A percentile compares a stretch with the other conserved stretches of the same genome.
phyloP scores from a whole-genome alignment of 2,113 vertebrate species.

The Falco punctatus region DNA sequence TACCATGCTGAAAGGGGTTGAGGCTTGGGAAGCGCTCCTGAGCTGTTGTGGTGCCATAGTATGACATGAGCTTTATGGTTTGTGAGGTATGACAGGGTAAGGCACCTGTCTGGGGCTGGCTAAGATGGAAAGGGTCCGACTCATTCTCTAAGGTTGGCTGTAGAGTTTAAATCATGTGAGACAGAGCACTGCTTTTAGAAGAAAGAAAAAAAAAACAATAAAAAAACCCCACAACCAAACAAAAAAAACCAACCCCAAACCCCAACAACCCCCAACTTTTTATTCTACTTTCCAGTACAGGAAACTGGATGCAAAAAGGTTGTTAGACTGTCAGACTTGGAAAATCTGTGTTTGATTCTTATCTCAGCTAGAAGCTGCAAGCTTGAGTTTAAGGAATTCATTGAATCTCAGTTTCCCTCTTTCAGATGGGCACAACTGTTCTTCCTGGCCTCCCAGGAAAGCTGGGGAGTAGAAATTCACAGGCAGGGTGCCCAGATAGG shows the following conservation, averaged over 20 bases:
- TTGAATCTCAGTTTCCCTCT: not conserved
- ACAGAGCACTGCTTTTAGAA: not conserved
- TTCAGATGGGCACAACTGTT: not conserved
- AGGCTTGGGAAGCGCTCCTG: not conserved
- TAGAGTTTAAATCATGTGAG: not conserved
- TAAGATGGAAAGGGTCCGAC: not conserved
- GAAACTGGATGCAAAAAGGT: not conserved
- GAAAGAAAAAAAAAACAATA: not conserved
- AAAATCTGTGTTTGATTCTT: not conserved
- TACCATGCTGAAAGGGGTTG: not conserved
- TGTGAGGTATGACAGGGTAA: not conserved
- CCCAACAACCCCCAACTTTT: not conserved
- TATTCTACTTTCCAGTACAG: not conserved
- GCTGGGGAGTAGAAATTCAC: not conserved
- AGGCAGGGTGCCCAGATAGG: not conserved
- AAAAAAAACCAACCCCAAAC: no score
- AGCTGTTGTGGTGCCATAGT: not conserved
- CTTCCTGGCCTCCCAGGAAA: not conserved
- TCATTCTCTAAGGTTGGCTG: not conserved
- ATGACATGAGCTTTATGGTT: not conserved
- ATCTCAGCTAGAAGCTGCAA: not conserved
- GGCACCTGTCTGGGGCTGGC: not conserved
- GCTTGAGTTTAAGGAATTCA: not conserved
- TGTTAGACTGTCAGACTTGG: not conserved
- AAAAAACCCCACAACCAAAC: no score